Percentiles rank a stretch among this genome's conserved stretches.
phyloP scores from a whole-genome alignment of 2,888 invertebrate species.

The Ceraclea dissimilis region DNA sequence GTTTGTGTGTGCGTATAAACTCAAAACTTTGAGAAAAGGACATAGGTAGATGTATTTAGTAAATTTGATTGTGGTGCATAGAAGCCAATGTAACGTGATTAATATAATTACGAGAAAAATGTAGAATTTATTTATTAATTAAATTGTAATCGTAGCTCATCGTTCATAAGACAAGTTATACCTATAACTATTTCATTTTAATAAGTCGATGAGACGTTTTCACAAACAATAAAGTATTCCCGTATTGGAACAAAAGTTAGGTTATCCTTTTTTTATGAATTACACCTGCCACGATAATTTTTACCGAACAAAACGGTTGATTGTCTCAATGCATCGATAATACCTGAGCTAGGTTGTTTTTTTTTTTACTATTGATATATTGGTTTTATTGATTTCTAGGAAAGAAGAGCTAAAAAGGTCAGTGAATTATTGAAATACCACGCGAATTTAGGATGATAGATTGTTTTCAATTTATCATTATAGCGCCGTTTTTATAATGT shows the following conservation, averaged over 20 bases:
- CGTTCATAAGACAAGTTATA: no score
- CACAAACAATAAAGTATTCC: no score
- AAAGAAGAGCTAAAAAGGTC: neutral
- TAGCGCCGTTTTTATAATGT: neutral
- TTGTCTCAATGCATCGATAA: neutral
- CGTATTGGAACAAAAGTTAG: neutral
- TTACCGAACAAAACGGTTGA: slow-evolving; percentile 6
- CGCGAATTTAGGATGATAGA: neutral
- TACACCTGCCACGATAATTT: slow-evolving; percentile 15
- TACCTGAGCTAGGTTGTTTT: neutral
- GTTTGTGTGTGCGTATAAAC: no score
- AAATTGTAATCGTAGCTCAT: no score
- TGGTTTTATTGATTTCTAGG: neutral
- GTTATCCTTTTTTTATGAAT: neutral
- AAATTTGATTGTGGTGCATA: no score
- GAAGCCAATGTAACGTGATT: no score
- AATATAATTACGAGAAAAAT: no score
- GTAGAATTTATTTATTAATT: no score
- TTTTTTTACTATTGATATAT: neutral
- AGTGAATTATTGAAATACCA: neutral
- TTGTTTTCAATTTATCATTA: neutral
- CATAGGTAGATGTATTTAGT: no score
- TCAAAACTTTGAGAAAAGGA: no score
- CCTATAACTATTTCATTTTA: no score
- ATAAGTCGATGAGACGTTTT: no score